A percentile compares a stretch with the other conserved stretches of the same genome.
These are phyloP conservation scores for Rachycentron canadum DNA, from an alignment of 2,797 vertebrate genomes.

Conservation along the genomic window DNA sequence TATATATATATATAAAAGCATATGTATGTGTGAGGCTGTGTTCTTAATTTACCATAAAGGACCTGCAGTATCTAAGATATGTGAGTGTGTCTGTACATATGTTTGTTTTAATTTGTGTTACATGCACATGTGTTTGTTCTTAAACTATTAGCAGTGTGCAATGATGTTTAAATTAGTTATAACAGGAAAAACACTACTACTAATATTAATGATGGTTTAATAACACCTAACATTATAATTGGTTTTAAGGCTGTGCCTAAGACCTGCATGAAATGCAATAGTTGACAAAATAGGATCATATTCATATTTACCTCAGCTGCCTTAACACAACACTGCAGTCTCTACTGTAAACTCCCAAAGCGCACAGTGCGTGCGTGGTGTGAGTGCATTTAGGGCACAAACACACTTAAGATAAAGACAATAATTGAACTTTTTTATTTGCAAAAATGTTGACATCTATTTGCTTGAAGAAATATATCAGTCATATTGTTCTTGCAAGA, in stretches of 20 bases:
- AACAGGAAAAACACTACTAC: not conserved
- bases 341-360: too few species aligned
- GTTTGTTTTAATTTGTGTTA: not conserved
- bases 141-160: not conserved
- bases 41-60: not conserved
- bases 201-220: not conserved
- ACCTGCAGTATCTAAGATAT: not conserved
- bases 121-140: not conserved
- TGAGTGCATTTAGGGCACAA: too few species aligned
- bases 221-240: not conserved
- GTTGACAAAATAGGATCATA: not conserved
- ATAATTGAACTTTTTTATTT: not conserved
- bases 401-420: not conserved
- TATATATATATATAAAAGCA: not conserved
- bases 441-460: not conserved
- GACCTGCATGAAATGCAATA: not conserved
- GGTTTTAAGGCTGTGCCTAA: not conserved
- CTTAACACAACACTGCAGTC: too few species aligned
- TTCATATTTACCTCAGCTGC: not conserved
- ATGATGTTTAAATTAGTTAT: not conserved
- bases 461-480: not conserved
- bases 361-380: too few species aligned
- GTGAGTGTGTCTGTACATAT: not conserved
- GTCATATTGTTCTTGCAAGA: not conserved
- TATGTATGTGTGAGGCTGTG: conserved; percentile 9